A percentile compares a stretch with the other conserved stretches of the same genome.
Conservation (phyloP, 2,797 vertebrate species). For the Molossus molossus region DNA sequence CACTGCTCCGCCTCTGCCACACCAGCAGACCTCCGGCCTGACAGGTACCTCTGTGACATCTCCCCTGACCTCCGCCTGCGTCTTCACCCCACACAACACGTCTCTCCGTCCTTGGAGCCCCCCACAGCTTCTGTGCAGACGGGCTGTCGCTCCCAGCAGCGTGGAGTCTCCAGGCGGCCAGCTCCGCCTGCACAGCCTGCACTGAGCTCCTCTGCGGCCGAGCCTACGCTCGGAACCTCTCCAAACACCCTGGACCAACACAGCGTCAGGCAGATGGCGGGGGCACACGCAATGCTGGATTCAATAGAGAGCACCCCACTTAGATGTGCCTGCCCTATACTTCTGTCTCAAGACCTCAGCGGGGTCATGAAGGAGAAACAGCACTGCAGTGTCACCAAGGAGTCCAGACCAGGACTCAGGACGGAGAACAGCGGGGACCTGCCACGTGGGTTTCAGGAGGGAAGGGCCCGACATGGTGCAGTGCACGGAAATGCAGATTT, state of each 20-base stretch:
- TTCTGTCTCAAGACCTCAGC: background rate
- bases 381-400: background rate
- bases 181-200: fast-evolving
- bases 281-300: no score
- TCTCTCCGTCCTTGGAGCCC: background rate
- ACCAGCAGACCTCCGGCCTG: background rate
- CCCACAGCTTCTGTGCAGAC: background rate
- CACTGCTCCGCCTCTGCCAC: background rate
- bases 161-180: fast-evolving
- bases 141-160: fast-evolving
- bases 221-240: fast-evolving
- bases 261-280: fast-evolving
- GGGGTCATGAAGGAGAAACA: background rate
- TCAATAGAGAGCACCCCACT: background rate
- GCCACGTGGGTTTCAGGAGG: background rate
- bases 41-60: background rate
- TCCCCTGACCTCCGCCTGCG: background rate
- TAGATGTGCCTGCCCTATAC: no score
- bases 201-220: fast-evolving
- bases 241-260: background rate
- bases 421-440: background rate
- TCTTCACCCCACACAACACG: background rate
- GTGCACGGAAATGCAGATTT: background rate
- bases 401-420: background rate
- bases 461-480: background rate